phyloP scores from a whole-genome alignment of 2,797 vertebrate genomes.

The Syndactyla subalaris region DNA sequence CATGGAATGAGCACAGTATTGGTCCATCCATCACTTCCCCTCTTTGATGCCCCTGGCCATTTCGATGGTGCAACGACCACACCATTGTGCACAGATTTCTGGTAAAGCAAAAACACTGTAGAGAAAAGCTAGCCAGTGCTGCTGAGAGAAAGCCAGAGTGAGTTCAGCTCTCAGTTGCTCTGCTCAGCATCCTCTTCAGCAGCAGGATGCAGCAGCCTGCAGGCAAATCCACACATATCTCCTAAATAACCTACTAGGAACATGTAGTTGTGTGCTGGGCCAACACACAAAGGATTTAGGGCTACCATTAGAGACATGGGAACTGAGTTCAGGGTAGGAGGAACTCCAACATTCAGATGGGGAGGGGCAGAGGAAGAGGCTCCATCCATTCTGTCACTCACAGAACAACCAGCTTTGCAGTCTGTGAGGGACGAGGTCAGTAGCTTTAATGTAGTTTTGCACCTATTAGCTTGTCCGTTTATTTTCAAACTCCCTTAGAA shows the following conservation, averaged over 20 bases:
- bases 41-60: not conserved
- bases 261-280: not conserved
- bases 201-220: not conserved
- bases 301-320: not conserved
- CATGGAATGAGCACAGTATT: not conserved
- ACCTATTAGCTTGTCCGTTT: constrained; percentile 27
- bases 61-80: not conserved
- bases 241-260: not conserved
- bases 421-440: not conserved
- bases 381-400: not conserved
- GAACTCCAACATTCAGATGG: rapidly evolving
- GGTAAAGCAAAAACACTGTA: not conserved
- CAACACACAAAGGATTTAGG: not conserved
- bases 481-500: constrained; percentile 36
- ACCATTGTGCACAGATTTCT: rapidly evolving
- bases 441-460: not conserved
- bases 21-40: not conserved
- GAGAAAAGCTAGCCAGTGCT: not conserved
- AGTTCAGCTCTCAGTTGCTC: not conserved
- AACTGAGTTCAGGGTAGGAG: not conserved
- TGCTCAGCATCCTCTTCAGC: not conserved
- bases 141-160: not conserved
- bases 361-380: not conserved
- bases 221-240: not conserved
- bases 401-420: not conserved